A percentile compares a stretch with the other conserved stretches of the same genome.
These are phyloP conservation scores for Scaptomyza cyrtandrae DNA, from an alignment of 2,888 invertebrate genomes.

Conservation along the genomic window DNA sequence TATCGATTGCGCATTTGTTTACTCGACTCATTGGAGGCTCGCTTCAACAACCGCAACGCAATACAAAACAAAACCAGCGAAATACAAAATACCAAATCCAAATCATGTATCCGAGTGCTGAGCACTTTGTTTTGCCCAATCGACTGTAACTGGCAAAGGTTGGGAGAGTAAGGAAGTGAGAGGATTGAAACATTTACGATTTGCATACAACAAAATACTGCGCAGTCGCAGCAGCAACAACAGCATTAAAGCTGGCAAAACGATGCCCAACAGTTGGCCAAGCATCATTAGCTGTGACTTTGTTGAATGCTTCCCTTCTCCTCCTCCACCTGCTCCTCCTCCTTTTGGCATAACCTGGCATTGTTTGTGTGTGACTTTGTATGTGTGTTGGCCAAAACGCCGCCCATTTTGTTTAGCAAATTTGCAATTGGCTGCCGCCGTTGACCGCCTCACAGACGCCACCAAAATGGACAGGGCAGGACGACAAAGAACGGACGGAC, in stretches of 20 bases:
- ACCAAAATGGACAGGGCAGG: slow-evolving; percentile 26
- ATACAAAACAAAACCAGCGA: slow-evolving; percentile 15
- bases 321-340: background rate
- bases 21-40: slow-evolving; percentile 39
- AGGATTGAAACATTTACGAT: slow-evolving; percentile 31
- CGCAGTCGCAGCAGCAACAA: slow-evolving; percentile 34
- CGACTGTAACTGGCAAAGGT: slow-evolving; percentile 64
- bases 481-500: slow-evolving; percentile 12
- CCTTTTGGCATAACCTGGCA: slow-evolving; percentile 3
- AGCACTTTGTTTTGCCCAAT: slow-evolving; percentile 70
- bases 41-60: slow-evolving; percentile 59
- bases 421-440: slow-evolving; percentile 73
- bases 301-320: slow-evolving; percentile 25
- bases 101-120: slow-evolving; percentile 55
- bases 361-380: slow-evolving; percentile 17
- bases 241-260: slow-evolving; percentile 6
- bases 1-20: slow-evolving; percentile 56
- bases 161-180: background rate
- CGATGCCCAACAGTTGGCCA: slow-evolving; percentile 24
- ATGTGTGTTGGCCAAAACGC: slow-evolving; percentile 54
- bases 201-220: slow-evolving; percentile 60
- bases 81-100: slow-evolving; percentile 27
- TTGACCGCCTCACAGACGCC: slow-evolving; percentile 52
- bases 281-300: slow-evolving; percentile 65
- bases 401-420: slow-evolving; percentile 80